Evolutionary conservation across 2,888 invertebrate species (phyloP).

Genomic region (Hypolimnas misippus): DNA sequence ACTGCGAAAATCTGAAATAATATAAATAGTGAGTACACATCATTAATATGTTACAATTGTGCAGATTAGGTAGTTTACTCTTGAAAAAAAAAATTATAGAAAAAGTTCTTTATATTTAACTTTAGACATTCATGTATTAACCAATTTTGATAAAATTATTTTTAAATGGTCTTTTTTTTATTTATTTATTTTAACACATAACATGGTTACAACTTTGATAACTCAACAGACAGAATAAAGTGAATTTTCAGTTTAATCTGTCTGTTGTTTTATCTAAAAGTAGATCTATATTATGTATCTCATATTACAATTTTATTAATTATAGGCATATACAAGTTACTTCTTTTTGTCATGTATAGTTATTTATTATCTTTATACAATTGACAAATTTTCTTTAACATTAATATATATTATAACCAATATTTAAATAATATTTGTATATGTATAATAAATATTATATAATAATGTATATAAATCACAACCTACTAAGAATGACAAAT

Average conservation of each 20-base stretch:
- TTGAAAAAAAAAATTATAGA: no score
- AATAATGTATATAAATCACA: conserved; percentile 10
- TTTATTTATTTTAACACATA: not conserved
- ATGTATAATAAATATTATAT: conserved; percentile 15
- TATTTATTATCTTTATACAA: not conserved
- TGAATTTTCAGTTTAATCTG: no score
- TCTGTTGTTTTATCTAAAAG: not conserved
- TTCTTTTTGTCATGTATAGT: not conserved
- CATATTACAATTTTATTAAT: not conserved
- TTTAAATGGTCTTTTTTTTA: not conserved
- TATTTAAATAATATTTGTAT: conserved; percentile 3
- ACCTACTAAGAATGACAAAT: conserved; percentile 3
- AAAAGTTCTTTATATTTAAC: no score
- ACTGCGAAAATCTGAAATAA: conserved; percentile 90
- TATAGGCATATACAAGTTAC: not conserved
- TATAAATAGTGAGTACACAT: conserved; percentile 38
- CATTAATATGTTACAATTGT: not conserved
- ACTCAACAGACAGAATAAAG: no score
- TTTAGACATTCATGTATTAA: no score
- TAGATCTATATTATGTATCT: no score
- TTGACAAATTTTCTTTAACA: not conserved
- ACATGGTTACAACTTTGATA: no score
- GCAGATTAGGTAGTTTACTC: not conserved
- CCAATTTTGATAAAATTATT: not conserved
- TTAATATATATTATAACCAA: not conserved